Percentiles rank a stretch among this genome's conserved stretches.
Conservation (phyloP, 2,113 vertebrate species). For the Nannospalax galili region DNA sequence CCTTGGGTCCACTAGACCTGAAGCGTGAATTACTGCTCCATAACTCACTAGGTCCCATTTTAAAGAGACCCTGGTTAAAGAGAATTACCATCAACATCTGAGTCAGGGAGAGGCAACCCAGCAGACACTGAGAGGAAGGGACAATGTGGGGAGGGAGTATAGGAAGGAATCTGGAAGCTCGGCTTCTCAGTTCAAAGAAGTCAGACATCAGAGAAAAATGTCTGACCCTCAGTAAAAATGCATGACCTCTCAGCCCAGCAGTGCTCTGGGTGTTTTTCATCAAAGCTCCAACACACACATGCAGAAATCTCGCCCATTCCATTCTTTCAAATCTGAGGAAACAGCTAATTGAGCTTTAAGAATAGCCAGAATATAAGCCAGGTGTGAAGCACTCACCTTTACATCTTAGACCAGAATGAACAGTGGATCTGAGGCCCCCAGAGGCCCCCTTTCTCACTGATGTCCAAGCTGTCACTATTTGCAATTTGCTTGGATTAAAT, state of each 20-base stretch:
- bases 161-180: conserved; percentile 9
- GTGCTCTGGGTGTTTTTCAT: background rate
- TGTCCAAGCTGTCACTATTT: background rate
- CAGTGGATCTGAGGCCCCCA: too few relatives aligned
- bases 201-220: conserved; percentile 44
- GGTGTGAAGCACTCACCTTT: background rate
- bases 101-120: background rate
- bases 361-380: background rate
- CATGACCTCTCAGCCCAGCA: background rate
- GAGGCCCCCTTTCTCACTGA: background rate
- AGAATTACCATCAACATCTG: conserved; percentile 46
- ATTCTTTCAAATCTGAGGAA: background rate
- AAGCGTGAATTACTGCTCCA: conserved; percentile 56
- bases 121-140: background rate
- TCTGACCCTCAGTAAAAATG: background rate
- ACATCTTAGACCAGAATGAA: background rate
- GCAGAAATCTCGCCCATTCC: background rate
- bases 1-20: conserved; percentile 38
- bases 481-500: background rate
- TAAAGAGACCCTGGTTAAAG: conserved; percentile 49
- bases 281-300: background rate
- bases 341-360: background rate
- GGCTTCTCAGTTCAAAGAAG: background rate
- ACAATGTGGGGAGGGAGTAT: background rate
- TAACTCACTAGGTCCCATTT: conserved; percentile 63